phyloP scores from a whole-genome alignment of 2,797 vertebrate genomes.

The Ciconia nigra region DNA sequence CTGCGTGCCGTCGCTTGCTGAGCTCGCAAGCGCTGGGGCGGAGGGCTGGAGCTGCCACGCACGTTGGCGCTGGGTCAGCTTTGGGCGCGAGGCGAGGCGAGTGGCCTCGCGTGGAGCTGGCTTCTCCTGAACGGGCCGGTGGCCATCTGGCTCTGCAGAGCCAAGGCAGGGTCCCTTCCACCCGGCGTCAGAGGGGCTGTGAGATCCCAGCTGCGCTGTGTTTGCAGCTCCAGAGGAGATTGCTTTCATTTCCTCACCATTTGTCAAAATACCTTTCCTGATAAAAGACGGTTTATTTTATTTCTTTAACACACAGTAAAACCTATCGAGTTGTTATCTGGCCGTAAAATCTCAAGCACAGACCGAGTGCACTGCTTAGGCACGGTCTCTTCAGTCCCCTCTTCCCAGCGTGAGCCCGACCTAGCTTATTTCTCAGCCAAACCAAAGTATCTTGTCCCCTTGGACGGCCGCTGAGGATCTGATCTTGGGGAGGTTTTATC shows the following conservation, averaged over 20 bases:
- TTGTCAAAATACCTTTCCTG: background rate
- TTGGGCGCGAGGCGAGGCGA: background rate
- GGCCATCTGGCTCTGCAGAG: background rate
- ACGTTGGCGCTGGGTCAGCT: fast-evolving
- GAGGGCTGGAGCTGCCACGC: background rate
- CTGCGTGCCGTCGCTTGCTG: background rate
- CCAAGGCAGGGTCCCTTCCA: background rate
- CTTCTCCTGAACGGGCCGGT: background rate
- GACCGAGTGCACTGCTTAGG: background rate
- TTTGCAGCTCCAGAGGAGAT: background rate
- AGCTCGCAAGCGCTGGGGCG: background rate
- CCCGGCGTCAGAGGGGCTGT: fast-evolving
- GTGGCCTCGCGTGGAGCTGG: fast-evolving
- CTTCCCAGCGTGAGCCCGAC: background rate
- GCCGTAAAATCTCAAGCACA: background rate
- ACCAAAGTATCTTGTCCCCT: background rate
- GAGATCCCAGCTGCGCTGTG: background rate
- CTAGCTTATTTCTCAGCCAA: background rate
- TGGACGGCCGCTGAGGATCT: background rate
- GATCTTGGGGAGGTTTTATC: fast-evolving
- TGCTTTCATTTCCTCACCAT: background rate
- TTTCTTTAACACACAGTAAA: background rate
- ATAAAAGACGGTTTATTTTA: background rate
- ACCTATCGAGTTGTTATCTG: background rate
- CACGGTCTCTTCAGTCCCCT: background rate